phyloP scores from a whole-genome alignment of 35 echinoderm and acorn worm genomes.

The Eucidaris tribuloides region DNA sequence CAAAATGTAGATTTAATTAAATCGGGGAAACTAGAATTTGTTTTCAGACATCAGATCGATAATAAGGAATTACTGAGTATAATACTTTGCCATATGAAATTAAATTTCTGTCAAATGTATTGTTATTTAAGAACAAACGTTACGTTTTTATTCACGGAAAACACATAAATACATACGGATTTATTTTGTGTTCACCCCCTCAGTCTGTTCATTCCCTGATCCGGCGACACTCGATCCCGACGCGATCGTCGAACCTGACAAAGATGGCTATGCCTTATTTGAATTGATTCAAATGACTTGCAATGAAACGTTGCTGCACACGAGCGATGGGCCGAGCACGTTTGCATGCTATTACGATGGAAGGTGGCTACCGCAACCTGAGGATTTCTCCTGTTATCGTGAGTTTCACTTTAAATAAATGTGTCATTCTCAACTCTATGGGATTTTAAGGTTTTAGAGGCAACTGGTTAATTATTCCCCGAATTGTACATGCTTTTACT shows the following conservation, averaged over 20 bases:
- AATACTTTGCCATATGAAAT: no score
- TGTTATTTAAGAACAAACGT: no score
- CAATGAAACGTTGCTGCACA: neutral
- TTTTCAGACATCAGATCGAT: no score
- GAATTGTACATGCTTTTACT: neutral
- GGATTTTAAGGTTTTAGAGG: neutral
- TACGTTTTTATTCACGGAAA: neutral
- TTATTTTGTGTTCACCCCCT: neutral
- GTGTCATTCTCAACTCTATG: neutral
- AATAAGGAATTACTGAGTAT: neutral
- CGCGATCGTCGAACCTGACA: neutral
- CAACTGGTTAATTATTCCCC: neutral
- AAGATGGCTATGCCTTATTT: conserved; percentile 12
- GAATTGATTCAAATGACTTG: neutral
- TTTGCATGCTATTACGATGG: neutral
- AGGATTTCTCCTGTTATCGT: conserved; percentile 14
- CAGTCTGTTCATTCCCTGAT: neutral
- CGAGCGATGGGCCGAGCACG: neutral
- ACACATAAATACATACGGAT: neutral
- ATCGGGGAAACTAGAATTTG: no score
- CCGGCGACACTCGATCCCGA: neutral
- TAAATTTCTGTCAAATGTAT: no score
- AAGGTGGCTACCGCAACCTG: neutral
- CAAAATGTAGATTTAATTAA: no score
- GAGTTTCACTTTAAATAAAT: neutral